Evolutionary conservation across 2,797 vertebrate species (phyloP), one percentile per base, ranked within the genome.

Genomic region (Myotis daubentonii): DNA sequence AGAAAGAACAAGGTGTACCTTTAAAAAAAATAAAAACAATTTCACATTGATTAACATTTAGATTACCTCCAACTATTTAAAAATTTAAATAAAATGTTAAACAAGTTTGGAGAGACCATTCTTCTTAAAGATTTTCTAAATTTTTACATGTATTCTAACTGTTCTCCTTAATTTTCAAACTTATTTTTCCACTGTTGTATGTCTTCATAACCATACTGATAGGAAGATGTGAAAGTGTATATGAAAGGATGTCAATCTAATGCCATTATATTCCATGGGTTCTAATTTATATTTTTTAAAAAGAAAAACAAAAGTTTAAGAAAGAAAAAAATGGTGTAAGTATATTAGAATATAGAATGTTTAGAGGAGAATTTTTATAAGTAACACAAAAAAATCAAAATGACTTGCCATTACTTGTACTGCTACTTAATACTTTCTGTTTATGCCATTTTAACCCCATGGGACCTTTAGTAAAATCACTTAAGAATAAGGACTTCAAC

Each of bases 401-500:
- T 66, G 16, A 33, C 11, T 89, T 92, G 30, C n/a, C 33, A 65
- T 93, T 44, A 60, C 13, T 76, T 78, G 7, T 71, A 51, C 28
- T 78, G 2, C 22, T 62, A 66, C 23, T 87, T 70, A 80, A 53
- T 65, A 44, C 28, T 91, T 76, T 71, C 65, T 47, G 92, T 38
- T 51, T 55, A 55, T 88, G 65, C 4, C 60, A 86, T 6, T 49
- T 47, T 70, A 76, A 22, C 30, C 4, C 70, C 4, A 68, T 66
- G 68, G 19, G 51, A 36, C 23, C 28, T 51, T 87, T 87, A 25
- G 62, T 65, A 60, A 62, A 79, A 84, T 30, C 28, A 62, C 33
- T 87, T 93, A 33, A 53, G 60, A 95, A 53, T 23, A 66, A 83
- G 33, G 82, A 86, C 22, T 74, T 28, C 94, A 38, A 93, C 33